Evolutionary conservation across 2,797 vertebrate genomes (phyloP).

Genomic region (Myotis pilosus): DNA sequence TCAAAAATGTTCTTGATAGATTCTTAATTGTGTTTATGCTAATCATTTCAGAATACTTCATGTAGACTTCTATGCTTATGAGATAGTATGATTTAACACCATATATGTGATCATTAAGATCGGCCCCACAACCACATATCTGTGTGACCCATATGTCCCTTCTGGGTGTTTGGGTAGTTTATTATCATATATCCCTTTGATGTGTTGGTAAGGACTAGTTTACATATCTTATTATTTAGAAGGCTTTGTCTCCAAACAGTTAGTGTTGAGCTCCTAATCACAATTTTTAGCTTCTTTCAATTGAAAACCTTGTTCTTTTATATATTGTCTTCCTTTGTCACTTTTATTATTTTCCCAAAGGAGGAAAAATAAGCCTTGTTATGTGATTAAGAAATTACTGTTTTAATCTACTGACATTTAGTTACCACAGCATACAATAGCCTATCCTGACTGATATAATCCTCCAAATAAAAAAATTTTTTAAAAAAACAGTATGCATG

Average conservation of each 20-base stretch:
- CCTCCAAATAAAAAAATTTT: not conserved
- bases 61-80: not conserved
- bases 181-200: not conserved
- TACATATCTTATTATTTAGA: not conserved
- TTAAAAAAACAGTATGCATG: not conserved
- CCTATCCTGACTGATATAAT: not conserved
- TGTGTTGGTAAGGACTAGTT: not conserved
- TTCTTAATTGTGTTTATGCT: constrained; percentile 37
- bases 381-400: not conserved
- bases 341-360: not conserved
- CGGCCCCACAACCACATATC: not conserved
- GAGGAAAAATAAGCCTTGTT: not conserved
- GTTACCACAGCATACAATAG: not conserved
- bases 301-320: not conserved
- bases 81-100: not conserved
- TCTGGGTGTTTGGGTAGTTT: not conserved
- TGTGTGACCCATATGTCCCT: not conserved
- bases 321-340: not conserved
- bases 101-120: not conserved
- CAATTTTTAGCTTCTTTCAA: constrained; percentile 35
- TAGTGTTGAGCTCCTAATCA: not conserved
- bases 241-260: not conserved
- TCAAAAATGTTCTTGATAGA: constrained; percentile 31
- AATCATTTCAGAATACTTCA: not conserved
- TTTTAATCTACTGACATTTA: not conserved